Base-by-base conservation (phyloP, 1,140 invertebrate genomes). In the Philaenus spumarius region DNA sequence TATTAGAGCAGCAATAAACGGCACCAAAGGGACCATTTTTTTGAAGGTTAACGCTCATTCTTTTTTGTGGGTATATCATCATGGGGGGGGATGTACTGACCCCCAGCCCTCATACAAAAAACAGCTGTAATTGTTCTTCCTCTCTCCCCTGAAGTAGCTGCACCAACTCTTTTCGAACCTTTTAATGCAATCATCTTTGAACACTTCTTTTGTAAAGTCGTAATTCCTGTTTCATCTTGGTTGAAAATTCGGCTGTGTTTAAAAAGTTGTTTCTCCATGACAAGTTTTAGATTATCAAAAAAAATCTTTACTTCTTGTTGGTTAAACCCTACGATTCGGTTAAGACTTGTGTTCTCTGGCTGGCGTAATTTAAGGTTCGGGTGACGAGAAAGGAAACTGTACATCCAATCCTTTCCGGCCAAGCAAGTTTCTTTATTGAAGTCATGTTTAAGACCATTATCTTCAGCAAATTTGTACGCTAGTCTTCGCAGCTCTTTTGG, bases 101-200 rank as follows among this genome's bases (percentile, higher is more conserved):
- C 71, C 17, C 51, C 55, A 17, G 69, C 69, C 56, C 59, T 71
- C 12, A 69, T 50, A n/a, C 62, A 67, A 62, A 52, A 66, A 1
- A 63, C 65, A 0, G 62, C 48, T 40, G 72, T 73, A 6, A 75
- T 64, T 6, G 67, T 43, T 26, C 60, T 66, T 5, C 70, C 74
- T 39, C 67, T 60, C 71, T 77, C 62, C 68, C 70, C 15, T 70
- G 71, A 47, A 69, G 48, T 12, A 66, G 73, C 57, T 73, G 59
- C 73, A 65, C 69, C 66, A 48, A 75, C 62, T 12, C 69, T 64
- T 46, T 67, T 69, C 61, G 66, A 65, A 3, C 71, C 69, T 61
- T 55, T 67, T 17, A 39, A 55, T 0, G 61, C 62, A 42, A 72
- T 54, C 15, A 70, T 62, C 47, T 71, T 68, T 15, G 62, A 50